Percentiles rank a stretch among this genome's conserved stretches.
phyloP scores from a whole-genome alignment of 2,113 vertebrate species.

The Halcyon malimbica region DNA sequence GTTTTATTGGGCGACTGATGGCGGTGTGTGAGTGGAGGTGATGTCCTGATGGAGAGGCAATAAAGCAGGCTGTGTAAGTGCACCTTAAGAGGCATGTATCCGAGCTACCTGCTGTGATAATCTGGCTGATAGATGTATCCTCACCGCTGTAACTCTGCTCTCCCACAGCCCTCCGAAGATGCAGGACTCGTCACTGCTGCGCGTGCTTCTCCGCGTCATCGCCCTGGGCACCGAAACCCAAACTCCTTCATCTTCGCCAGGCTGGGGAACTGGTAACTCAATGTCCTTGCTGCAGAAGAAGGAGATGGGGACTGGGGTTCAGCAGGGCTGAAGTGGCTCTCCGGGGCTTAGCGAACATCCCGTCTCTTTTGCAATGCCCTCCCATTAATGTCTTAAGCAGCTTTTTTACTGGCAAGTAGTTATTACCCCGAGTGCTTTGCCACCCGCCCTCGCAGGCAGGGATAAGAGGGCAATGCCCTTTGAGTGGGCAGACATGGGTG shows the following conservation, averaged over 20 bases:
- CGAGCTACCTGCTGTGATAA: neutral
- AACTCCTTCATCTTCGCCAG: neutral
- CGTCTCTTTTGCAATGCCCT: neutral
- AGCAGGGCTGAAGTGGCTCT: neutral
- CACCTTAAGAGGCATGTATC: neutral
- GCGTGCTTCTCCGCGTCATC: rapidly evolving
- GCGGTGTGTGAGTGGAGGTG: neutral
- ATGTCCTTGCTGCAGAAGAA: neutral
- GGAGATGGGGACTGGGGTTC: neutral
- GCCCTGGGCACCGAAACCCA: neutral
- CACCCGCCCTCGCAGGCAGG: neutral
- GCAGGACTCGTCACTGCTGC: neutral
- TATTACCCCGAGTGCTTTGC: neutral
- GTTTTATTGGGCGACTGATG: neutral
- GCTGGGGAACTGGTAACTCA: neutral
- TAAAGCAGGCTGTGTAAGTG: neutral
- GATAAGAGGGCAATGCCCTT: neutral
- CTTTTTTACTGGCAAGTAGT: neutral
- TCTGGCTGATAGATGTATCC: neutral
- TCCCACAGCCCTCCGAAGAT: neutral
- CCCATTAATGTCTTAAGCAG: neutral
- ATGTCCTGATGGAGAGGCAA: neutral
- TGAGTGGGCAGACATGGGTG: neutral
- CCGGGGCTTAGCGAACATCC: neutral
- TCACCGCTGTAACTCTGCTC: neutral